Conservation (phyloP, 2,113 vertebrate genomes). For the Cranoglanis bouderius region DNA sequence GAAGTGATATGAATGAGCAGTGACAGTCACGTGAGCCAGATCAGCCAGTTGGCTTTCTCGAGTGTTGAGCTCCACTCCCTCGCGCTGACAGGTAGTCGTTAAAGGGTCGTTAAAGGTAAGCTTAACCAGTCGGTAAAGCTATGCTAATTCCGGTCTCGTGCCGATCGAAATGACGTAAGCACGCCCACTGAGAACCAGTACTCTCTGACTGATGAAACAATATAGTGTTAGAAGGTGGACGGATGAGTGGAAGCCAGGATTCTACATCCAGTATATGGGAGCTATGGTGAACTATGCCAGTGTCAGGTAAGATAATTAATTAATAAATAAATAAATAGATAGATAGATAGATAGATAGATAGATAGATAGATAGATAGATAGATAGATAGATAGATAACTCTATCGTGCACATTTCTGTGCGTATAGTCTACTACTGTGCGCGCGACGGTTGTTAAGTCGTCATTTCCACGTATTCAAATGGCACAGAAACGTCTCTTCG, state of each 20-base stretch:
- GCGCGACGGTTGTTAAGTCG: neutral
- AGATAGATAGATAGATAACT: no score
- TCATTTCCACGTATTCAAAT: neutral
- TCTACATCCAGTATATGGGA: neutral
- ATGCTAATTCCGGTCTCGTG: conserved; percentile 94
- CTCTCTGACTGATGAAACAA: conserved; percentile 68
- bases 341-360: no score
- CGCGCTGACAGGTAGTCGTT: conserved; percentile 86
- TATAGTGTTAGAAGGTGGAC: conserved; percentile 62
- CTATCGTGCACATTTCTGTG: no score
- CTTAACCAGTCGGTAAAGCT: no score
- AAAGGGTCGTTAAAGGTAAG: no score
- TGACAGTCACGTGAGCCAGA: conserved; percentile 79
- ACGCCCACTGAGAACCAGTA: conserved; percentile 71
- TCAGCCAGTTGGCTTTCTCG: conserved; percentile 84
- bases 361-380: no score
- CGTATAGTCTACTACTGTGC: neutral
- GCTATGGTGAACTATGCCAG: neutral
- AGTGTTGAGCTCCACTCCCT: conserved; percentile 78
- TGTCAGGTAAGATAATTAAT: conserved; percentile 46
- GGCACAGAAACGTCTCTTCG: neutral
- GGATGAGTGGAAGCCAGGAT: neutral
- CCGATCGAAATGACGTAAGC: conserved; percentile 82
- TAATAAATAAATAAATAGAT: no score
- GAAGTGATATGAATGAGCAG: conserved; percentile 90